Percentiles rank a stretch among this genome's conserved stretches.
Evolutionary conservation across 2,888 invertebrate species (phyloP).

Genomic region (Catocala nupta): DNA sequence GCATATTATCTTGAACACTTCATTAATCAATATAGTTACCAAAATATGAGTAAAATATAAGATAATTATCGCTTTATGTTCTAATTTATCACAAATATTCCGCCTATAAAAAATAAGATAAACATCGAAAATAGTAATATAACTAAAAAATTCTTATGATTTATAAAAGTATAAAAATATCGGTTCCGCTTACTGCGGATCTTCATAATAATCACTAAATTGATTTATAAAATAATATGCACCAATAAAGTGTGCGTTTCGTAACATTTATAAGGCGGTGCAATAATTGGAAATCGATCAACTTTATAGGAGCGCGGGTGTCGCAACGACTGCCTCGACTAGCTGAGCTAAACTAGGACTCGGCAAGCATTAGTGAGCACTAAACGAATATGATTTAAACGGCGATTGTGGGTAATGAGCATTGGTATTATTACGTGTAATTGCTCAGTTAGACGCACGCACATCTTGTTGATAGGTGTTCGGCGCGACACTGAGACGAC

Average conservation of each 20-base stretch:
- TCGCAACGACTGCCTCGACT: not conserved
- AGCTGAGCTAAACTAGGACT: not conserved
- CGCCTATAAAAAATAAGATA: too few species aligned
- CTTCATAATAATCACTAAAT: too few species aligned
- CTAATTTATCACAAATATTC: too few species aligned
- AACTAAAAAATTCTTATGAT: too few species aligned
- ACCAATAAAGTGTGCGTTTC: not conserved
- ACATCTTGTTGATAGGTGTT: not conserved
- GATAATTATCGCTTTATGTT: too few species aligned
- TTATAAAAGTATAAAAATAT: too few species aligned
- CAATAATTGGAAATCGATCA: conserved; percentile 13
- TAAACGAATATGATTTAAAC: not conserved
- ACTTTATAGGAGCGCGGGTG: not conserved
- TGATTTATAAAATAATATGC: too few species aligned
- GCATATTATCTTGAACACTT: too few species aligned
- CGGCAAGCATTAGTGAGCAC: not conserved
- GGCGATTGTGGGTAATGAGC: conserved; percentile 19
- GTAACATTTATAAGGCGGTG: not conserved
- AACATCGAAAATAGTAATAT: too few species aligned
- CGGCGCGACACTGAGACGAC: not conserved
- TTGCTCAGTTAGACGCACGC: conserved; percentile 20
- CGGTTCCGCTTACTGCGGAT: too few species aligned
- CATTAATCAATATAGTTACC: too few species aligned
- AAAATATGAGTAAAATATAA: too few species aligned
- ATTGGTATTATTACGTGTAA: conserved; percentile 21